Evolutionary conservation across 2,888 invertebrate genomes (phyloP).

Genomic region (Metopia argyrocephala): DNA sequence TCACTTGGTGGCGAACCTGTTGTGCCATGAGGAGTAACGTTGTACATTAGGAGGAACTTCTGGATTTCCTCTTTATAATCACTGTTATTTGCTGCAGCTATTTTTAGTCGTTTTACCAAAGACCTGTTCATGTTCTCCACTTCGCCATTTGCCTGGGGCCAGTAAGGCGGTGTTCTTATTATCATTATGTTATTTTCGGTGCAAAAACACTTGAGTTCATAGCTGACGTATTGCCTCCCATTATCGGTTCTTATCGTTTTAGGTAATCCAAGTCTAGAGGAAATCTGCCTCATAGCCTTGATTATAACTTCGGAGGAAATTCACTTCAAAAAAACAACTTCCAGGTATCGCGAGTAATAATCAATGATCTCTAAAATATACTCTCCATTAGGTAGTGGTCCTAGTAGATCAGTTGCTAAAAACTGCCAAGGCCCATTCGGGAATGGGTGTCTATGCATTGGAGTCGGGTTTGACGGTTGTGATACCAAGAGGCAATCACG

Average conservation of each 20-base stretch:
- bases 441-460: constrained; percentile 53
- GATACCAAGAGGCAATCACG: constrained; percentile 45
- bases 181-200: constrained; percentile 60
- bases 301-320: constrained; percentile 6
- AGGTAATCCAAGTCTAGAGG: not conserved
- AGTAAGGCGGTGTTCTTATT: constrained; percentile 60
- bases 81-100: constrained; percentile 45
- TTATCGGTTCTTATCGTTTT: constrained; percentile 58
- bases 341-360: constrained; percentile 36
- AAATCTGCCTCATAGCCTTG: not conserved
- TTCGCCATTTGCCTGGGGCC: constrained; percentile 58
- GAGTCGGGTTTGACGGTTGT: constrained; percentile 1
- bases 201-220: constrained; percentile 64
- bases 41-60: not conserved
- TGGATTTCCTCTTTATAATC: constrained; percentile 49
- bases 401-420: constrained; percentile 48
- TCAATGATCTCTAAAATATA: constrained; percentile 55
- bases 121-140: constrained; percentile 38
- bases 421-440: constrained; percentile 57
- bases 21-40: constrained; percentile 67
- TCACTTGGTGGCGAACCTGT: constrained; percentile 68
- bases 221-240: constrained; percentile 68
- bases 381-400: constrained; percentile 32
- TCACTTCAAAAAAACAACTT: constrained; percentile 10
- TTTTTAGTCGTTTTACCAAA: constrained; percentile 67